Base-by-base conservation (phyloP, 2,888 invertebrate species). In the Drosophila birchii region DNA sequence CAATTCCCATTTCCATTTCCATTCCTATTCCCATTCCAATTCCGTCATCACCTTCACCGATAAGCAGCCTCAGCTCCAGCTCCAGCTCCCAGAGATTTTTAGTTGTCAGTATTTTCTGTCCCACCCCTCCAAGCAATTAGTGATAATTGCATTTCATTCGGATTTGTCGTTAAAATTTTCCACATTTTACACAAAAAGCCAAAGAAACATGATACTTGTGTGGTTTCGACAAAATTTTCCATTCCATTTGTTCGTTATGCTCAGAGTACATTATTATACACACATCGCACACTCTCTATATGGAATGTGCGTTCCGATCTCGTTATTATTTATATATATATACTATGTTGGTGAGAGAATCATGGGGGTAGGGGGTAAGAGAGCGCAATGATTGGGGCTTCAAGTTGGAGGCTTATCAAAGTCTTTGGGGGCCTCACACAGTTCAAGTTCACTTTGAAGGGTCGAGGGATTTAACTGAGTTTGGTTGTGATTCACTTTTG, bases 131-230 rank as follows among this genome's bases (percentile, higher is more conserved):
- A 18, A 69, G 67, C 84, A 76, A 81, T 82, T 82, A 86, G 73
- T 67, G 81, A 71, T 86, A 76, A 83, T 83, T 83, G 78, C 59
- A 71, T 62, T 67, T 75, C 70, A 72, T 69, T 79, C 73, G 57
- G 62, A 81, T 81, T 73, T 70, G 66, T 53, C 55, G 63, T 54
- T 32, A 71, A 82, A 84, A 82, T 69, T 81, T 83, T 81, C 83
- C 84, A 75, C 53, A 79, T 45, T 73, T 75, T 54, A 55, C 53
- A 70, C 26, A 47, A 57, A 54, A 58, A 55, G 63, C 64, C 75
- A 59, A 49, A 38, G 62, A 67, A 73, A 57, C 51, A 44, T 53
- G 55, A 79, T 57, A 63, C 55, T 34, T 58, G 34, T 69, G 53
- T 55, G 68, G 71, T 71, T 71, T 62, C 44, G 51, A 63, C n/a